A percentile compares a stretch with the other conserved stretches of the same genome.
Evolutionary conservation across 2,888 invertebrate genomes (phyloP).

Genomic region (Conchocele bisecta): DNA sequence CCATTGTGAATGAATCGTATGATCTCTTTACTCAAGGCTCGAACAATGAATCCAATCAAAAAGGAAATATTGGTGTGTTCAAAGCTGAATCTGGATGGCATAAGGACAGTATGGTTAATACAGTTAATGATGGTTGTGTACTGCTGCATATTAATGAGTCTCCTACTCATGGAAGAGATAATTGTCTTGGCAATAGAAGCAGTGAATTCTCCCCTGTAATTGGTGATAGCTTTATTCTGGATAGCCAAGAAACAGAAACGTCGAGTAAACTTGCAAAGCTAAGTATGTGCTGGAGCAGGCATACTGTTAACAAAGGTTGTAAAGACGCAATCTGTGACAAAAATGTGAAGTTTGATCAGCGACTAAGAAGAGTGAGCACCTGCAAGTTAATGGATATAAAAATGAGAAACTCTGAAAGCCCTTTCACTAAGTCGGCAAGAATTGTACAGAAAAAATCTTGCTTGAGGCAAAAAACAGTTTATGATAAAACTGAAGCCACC

Average conservation of each 20-base stretch:
- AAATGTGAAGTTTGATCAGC: constrained; percentile 40
- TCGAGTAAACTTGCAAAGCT: not conserved
- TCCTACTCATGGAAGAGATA: not conserved
- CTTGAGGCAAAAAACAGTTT: constrained; percentile 9
- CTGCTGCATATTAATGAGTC: not conserved
- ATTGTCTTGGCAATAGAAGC: too few species aligned
- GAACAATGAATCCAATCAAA: too few species aligned
- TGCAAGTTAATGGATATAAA: constrained; percentile 52
- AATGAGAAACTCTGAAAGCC: constrained; percentile 38
- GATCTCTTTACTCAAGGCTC: too few species aligned
- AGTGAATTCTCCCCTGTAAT: not conserved
- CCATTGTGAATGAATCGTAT: too few species aligned
- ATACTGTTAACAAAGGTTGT: not conserved
- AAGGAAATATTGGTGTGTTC: too few species aligned
- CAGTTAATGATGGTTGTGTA: too few species aligned
- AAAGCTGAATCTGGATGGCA: too few species aligned
- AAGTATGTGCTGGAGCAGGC: too few species aligned
- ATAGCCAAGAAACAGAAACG: constrained; percentile 16
- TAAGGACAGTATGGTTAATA: too few species aligned
- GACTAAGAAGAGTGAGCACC: constrained; percentile 41
- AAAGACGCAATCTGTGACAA: not conserved
- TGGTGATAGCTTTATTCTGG: constrained; percentile 31
- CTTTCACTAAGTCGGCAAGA: not conserved
- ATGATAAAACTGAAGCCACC: not conserved
- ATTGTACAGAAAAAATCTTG: constrained; percentile 6